Conservation (phyloP, 2,888 invertebrate species). For the Callyntrura guangdongensis region DNA sequence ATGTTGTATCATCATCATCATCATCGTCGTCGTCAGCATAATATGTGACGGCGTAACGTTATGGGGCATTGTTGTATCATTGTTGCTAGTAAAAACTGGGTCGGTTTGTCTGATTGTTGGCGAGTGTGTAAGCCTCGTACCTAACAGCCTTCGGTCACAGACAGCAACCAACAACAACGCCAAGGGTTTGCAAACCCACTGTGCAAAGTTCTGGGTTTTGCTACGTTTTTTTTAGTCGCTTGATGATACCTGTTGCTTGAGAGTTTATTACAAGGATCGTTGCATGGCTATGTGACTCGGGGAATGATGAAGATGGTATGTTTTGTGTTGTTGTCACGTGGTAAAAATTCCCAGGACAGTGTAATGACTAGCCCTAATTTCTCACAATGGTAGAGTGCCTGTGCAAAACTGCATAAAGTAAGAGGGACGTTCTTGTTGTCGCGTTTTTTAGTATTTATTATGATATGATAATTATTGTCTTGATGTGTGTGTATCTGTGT, state of each 20-base stretch:
- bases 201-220: not conserved
- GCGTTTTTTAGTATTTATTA: constrained; percentile 21
- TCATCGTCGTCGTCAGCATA: too few relatives aligned
- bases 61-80: not conserved
- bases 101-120: constrained; percentile 44
- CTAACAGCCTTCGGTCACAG: constrained; percentile 13
- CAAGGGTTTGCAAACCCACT: not conserved
- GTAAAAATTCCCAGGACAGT: constrained; percentile 70
- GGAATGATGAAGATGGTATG: constrained; percentile 21
- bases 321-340: constrained; percentile 65
- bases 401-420: not conserved
- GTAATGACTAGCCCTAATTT: constrained; percentile 69
- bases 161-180: constrained; percentile 1
- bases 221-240: not conserved
- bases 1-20: not conserved
- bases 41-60: not conserved
- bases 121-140: not conserved
- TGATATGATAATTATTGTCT: constrained; percentile 72
- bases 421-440: not conserved
- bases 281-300: not conserved
- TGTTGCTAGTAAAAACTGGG: constrained; percentile 49
- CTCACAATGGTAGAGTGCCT: constrained; percentile 51
- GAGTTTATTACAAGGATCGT: not conserved
- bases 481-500: not conserved
- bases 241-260: not conserved